Evolutionary conservation across 30 jellyfish, hydroid and myxozoan genomes (phyloP).

Genomic region (Pseudorhiza aurosa): DNA sequence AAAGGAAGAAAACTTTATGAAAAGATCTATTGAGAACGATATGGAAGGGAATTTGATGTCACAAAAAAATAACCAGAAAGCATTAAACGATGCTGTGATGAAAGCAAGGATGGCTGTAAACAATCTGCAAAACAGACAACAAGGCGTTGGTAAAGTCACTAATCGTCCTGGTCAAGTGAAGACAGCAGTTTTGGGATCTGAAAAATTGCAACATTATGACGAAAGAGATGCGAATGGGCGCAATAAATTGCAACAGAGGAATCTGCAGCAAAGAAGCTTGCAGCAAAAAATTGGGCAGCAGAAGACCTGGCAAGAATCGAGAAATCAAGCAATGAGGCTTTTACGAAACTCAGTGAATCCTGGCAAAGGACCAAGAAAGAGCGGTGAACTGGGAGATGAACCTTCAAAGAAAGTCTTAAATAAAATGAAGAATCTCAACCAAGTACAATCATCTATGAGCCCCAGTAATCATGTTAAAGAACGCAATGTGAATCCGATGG

Average conservation of each 20-base stretch:
- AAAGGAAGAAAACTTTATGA: background rate
- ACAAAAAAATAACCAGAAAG: constrained; percentile 11
- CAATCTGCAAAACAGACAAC: constrained; percentile 21
- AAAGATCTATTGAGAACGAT: constrained; percentile 41
- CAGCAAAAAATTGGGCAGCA: too few relatives aligned
- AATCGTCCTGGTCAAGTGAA: constrained; percentile 4
- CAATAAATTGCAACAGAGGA: constrained; percentile 32
- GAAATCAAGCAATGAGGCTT: constrained; percentile 63
- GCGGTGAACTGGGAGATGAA: constrained; percentile 81
- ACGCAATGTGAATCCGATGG: constrained; percentile 22
- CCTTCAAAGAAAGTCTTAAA: constrained; percentile 20
- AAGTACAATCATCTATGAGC: background rate
- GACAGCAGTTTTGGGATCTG: background rate
- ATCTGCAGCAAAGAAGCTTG: constrained; percentile 50
- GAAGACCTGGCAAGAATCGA: constrained; percentile 46
- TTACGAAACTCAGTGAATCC: constrained; percentile 14
- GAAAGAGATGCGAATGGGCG: background rate
- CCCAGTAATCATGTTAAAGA: background rate
- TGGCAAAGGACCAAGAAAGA: constrained; percentile 35
- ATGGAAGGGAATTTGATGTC: constrained; percentile 10
- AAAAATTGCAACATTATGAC: constrained; percentile 2
- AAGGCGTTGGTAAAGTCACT: background rate
- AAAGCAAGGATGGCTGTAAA: constrained; percentile 58
- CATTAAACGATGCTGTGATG: constrained; percentile 50
- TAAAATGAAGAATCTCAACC: constrained; percentile 12